Conservation (phyloP, 2,113 vertebrate genomes). For the Mastomys coucha region DNA sequence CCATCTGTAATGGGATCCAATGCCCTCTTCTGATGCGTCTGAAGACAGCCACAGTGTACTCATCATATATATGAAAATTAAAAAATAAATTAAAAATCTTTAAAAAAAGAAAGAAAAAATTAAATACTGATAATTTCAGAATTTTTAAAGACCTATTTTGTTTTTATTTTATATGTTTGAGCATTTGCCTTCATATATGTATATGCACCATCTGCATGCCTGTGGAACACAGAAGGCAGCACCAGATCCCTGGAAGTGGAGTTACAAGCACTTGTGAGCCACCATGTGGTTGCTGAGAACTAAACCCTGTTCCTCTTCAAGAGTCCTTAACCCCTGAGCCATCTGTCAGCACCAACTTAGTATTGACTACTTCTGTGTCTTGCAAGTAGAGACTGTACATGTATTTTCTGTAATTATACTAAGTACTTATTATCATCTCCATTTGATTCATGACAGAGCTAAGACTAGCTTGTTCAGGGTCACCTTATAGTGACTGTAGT, state of each 20-base stretch:
- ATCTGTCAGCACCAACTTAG: too few relatives aligned
- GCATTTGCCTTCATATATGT: not conserved
- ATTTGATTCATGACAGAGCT: not conserved
- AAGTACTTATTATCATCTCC: not conserved
- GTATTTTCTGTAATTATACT: slow-evolving; percentile 16
- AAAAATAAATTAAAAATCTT: too few relatives aligned
- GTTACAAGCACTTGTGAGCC: not conserved
- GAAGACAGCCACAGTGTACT: too few relatives aligned
- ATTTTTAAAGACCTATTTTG: not conserved
- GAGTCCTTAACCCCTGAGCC: not conserved
- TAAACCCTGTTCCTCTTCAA: not conserved
- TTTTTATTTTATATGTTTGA: not conserved
- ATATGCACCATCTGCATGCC: too few relatives aligned
- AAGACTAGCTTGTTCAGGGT: not conserved
- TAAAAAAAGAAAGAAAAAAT: not conserved
- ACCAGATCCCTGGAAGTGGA: not conserved
- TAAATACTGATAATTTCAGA: slow-evolving; percentile 27
- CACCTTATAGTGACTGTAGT: not conserved
- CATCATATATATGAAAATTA: too few relatives aligned
- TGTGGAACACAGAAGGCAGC: not conserved
- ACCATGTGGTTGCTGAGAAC: not conserved
- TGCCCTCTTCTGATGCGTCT: too few relatives aligned
- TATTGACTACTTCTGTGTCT: not conserved
- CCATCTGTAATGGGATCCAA: too few relatives aligned
- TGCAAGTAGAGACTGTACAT: not conserved